Percentiles rank a stretch among this genome's conserved stretches.
phyloP scores from a whole-genome alignment of 2,888 invertebrate genomes.

The Heliconius cydno region DNA sequence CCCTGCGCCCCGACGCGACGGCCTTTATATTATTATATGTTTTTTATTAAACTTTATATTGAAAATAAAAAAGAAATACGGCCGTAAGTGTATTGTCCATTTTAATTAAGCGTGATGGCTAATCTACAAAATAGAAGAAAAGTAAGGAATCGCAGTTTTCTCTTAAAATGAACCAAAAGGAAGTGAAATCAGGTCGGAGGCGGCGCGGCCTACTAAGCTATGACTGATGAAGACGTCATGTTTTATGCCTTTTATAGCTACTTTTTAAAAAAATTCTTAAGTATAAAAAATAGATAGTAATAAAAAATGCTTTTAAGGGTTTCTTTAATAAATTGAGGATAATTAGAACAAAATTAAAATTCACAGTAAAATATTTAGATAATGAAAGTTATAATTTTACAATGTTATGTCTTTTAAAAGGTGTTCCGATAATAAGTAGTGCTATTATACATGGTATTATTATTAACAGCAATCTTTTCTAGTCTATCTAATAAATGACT shows the following conservation, averaged over 20 bases:
- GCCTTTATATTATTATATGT: no score
- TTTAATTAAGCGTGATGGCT: neutral
- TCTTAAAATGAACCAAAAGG: slow-evolving; percentile 52
- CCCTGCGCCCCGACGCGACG: no score
- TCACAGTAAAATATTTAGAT: neutral
- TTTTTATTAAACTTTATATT: no score
- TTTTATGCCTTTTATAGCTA: slow-evolving; percentile 19
- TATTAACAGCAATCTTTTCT: neutral
- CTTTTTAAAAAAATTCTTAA: neutral
- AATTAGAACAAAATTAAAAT: neutral
- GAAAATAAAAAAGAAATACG: no score
- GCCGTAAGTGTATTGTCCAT: neutral
- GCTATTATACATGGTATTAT: neutral
- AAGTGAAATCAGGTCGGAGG: slow-evolving; percentile 54
- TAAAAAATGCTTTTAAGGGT: neutral
- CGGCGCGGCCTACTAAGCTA: slow-evolving; percentile 41
- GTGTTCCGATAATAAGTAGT: neutral
- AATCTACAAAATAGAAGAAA: slow-evolving; percentile 2
- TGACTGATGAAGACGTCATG: slow-evolving; percentile 26
- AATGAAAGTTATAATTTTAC: neutral
- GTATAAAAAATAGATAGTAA: neutral
- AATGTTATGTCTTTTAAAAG: neutral
- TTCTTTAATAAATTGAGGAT: neutral
- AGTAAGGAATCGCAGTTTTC: slow-evolving; percentile 32
- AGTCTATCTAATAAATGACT: neutral